Conservation (phyloP, 2,888 invertebrate species). For the Leistus spinibarbis region DNA sequence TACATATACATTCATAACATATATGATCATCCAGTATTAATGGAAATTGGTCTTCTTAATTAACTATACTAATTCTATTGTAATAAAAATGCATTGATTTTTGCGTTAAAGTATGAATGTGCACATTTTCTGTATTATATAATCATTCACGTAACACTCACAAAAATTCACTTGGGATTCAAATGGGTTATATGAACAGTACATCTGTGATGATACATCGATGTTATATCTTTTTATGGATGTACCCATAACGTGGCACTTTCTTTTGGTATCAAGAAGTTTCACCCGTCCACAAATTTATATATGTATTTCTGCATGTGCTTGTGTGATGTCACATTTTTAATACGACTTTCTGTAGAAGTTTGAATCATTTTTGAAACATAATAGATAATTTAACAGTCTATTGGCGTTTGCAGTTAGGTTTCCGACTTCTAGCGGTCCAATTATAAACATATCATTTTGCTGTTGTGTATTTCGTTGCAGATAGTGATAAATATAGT, state of each 20-base stretch:
- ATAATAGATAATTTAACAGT: background rate
- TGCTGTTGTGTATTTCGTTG: too few species aligned
- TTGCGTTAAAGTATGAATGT: background rate
- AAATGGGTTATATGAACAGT: background rate
- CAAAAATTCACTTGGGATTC: background rate
- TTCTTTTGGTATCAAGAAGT: slow-evolving; percentile 52
- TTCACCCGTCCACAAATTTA: background rate
- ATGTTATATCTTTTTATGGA: background rate
- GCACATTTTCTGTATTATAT: background rate
- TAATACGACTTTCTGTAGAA: background rate
- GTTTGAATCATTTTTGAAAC: background rate
- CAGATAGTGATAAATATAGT: too few species aligned
- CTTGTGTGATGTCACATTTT: background rate
- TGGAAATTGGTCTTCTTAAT: background rate
- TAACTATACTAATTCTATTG: background rate
- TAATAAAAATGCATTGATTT: background rate
- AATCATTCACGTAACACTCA: background rate
- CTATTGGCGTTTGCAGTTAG: too few species aligned
- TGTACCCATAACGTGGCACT: slow-evolving; percentile 43
- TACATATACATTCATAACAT: too few species aligned
- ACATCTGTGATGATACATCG: background rate
- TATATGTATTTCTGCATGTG: background rate
- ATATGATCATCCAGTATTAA: background rate
- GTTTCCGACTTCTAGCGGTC: too few species aligned
- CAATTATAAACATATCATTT: too few species aligned